Evolutionary conservation across 2,797 vertebrate species (phyloP).

Genomic region (Pelobates cultripes): DNA sequence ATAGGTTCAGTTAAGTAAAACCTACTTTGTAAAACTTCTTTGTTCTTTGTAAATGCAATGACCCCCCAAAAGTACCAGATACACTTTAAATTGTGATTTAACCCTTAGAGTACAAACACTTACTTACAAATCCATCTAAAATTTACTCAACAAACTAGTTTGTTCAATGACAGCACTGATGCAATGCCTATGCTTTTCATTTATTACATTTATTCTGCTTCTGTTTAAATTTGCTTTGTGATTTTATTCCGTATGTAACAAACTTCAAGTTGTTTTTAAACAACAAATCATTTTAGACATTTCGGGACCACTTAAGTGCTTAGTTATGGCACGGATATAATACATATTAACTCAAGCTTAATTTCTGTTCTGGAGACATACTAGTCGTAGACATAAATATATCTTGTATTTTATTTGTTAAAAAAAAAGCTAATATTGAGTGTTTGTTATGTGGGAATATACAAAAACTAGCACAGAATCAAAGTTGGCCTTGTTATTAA

Average conservation of each 20-base stretch:
- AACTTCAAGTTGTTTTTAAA: constrained; percentile 3
- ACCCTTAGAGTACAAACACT: too few species aligned
- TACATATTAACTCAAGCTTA: constrained; percentile 8
- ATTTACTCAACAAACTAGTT: background rate
- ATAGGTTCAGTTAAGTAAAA: too few species aligned
- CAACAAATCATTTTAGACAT: constrained; percentile 1
- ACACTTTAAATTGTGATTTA: too few species aligned
- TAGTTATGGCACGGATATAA: constrained; percentile 6
- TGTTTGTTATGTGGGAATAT: constrained; percentile 39
- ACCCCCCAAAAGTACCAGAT: too few species aligned
- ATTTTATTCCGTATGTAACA: background rate
- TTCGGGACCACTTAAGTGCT: background rate
- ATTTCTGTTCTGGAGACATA: constrained; percentile 21
- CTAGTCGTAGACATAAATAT: constrained; percentile 2
- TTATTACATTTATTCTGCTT: background rate
- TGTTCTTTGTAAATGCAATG: too few species aligned
- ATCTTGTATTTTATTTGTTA: background rate
- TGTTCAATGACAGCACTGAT: background rate
- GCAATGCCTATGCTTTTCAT: background rate
- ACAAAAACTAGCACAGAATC: constrained; percentile 25
- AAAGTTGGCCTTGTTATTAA: background rate
- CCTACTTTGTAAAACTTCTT: too few species aligned
- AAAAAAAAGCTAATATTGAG: background rate
- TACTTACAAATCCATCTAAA: too few species aligned
- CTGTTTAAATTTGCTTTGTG: background rate